Conservation (phyloP, 2,113 vertebrate species). For the Tympanuchus pallidicinctus region DNA sequence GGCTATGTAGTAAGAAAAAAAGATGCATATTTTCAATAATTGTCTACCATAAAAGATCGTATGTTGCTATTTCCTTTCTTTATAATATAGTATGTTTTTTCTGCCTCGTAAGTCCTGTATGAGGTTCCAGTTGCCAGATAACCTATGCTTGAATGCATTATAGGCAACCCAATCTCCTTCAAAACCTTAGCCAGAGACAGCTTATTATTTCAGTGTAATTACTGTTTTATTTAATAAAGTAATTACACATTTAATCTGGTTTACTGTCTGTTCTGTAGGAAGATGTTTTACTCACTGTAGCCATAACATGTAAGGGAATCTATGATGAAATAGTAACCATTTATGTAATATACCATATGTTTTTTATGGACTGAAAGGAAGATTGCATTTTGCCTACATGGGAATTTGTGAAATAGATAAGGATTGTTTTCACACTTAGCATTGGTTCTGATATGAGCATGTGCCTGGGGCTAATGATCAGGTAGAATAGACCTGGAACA, state of each 20-base stretch:
- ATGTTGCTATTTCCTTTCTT: background rate
- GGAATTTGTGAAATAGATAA: background rate
- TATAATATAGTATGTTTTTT: background rate
- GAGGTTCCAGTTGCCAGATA: background rate
- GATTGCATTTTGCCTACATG: background rate
- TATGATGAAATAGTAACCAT: background rate
- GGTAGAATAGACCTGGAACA: background rate
- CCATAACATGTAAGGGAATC: background rate
- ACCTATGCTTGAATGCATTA: background rate
- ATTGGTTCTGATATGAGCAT: background rate
- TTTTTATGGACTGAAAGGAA: background rate
- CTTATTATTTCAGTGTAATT: background rate
- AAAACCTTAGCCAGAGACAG: background rate
- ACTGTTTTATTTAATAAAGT: background rate
- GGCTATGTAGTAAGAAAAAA: background rate
- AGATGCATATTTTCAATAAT: background rate
- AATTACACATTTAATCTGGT: conserved; percentile 7
- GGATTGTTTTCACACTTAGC: background rate
- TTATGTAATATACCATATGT: background rate
- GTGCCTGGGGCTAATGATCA: background rate
- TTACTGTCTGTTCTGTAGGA: background rate
- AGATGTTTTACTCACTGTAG: background rate
- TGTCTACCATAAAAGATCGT: background rate
- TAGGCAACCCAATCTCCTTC: background rate
- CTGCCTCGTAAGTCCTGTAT: background rate